Evolutionary conservation across 2,113 vertebrate species (phyloP).

Genomic region (Psammodynastes pulverulentus): DNA sequence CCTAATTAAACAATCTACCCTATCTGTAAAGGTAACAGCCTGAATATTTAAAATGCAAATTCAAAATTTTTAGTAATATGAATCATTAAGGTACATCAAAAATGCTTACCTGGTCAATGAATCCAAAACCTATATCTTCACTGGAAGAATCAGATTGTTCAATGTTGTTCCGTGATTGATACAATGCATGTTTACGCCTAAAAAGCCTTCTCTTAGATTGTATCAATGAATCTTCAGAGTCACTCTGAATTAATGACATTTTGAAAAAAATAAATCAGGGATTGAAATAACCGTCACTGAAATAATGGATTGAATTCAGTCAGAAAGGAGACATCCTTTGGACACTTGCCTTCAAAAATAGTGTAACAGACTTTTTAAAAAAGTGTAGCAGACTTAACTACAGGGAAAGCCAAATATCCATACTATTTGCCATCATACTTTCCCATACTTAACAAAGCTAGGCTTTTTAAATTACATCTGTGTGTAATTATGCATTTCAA

Average conservation of each 20-base stretch:
- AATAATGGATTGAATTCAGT: neutral
- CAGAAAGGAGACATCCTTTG: neutral
- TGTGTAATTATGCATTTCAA: neutral
- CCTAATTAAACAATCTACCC: neutral
- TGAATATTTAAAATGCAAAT: neutral
- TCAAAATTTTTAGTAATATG: neutral
- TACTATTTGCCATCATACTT: neutral
- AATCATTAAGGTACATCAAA: neutral
- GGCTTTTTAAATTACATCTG: neutral
- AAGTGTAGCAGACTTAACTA: neutral
- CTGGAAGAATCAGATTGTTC: constrained; percentile 80
- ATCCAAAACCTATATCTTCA: constrained; percentile 81
- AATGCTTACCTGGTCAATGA: constrained; percentile 65
- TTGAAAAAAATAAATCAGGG: neutral
- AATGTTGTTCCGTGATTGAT: constrained; percentile 61
- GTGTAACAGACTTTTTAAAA: neutral
- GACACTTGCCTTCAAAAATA: neutral
- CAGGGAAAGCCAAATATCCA: neutral
- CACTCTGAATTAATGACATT: constrained; percentile 68
- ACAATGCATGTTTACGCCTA: constrained; percentile 64
- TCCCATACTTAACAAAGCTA: neutral
- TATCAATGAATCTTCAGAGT: constrained; percentile 76
- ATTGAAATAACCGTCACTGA: neutral
- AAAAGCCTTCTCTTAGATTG: constrained; percentile 65
- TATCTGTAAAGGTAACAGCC: neutral